Percentiles rank a stretch among this genome's conserved stretches.
Conservation (phyloP, 2,888 invertebrate species). For the Magallana nippona region DNA sequence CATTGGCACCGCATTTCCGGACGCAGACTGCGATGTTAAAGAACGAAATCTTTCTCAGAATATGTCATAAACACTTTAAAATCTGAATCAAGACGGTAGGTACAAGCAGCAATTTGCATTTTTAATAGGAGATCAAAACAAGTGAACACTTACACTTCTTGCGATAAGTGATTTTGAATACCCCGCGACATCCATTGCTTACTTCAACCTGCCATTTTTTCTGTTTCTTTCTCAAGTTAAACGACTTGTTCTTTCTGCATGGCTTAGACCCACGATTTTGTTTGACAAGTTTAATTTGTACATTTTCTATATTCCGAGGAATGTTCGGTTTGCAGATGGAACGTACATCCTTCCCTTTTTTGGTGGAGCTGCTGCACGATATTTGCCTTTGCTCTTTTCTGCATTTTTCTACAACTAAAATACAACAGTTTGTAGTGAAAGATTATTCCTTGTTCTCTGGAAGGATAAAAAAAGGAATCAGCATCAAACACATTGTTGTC, state of each 20-base stretch:
- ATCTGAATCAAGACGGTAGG: too few species aligned
- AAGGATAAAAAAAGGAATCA: too few species aligned
- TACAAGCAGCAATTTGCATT: too few species aligned
- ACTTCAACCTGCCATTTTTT: background rate
- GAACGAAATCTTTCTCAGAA: too few species aligned
- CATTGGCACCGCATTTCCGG: constrained; percentile 14
- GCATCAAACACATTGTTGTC: too few species aligned
- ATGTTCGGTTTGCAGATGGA: background rate
- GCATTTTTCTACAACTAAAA: background rate
- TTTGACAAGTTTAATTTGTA: background rate
- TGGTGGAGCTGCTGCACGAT: background rate
- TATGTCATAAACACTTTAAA: too few species aligned
- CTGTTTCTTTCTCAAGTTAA: background rate
- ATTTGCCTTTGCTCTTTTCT: background rate
- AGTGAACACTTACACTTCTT: background rate
- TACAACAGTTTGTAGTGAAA: background rate
- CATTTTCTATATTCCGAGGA: background rate
- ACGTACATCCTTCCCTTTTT: background rate
- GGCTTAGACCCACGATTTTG: background rate
- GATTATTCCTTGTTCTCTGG: background rate
- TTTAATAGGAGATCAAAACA: background rate
- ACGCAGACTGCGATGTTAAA: background rate
- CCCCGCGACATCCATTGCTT: background rate
- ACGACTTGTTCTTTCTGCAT: background rate
- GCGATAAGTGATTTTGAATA: constrained; percentile 12